Evolutionary conservation across 2,888 invertebrate genomes (phyloP).

Genomic region (Epistrophella euchroma): DNA sequence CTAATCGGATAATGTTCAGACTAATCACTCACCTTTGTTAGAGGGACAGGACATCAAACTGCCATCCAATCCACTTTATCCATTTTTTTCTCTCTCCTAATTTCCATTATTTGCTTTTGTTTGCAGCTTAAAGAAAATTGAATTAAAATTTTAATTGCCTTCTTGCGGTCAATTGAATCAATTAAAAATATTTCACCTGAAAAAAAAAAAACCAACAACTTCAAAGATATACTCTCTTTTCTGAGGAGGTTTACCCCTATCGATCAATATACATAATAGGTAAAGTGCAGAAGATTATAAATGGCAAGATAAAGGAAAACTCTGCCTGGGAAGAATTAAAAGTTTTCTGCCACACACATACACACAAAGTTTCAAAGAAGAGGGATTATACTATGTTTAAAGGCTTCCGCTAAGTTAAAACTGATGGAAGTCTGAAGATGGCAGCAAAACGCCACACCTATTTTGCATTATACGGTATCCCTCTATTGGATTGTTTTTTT

Average conservation of each 20-base stretch:
- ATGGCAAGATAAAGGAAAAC: constrained; percentile 36
- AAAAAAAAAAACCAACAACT: constrained; percentile 1
- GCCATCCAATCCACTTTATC: constrained; percentile 20
- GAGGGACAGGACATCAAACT: constrained; percentile 23
- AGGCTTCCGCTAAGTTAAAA: constrained; percentile 27
- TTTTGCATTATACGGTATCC: constrained; percentile 25
- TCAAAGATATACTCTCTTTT: constrained; percentile 7
- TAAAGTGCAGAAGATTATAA: constrained; percentile 37
- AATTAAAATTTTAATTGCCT: constrained; percentile 70
- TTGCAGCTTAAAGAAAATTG: constrained; percentile 47
- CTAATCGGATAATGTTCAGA: constrained; percentile 63
- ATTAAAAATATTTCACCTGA: constrained; percentile 61
- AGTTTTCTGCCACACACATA: neutral
- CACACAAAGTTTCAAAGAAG: neutral
- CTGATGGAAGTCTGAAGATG: constrained; percentile 7
- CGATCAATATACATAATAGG: constrained; percentile 7
- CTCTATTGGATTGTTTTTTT: neutral
- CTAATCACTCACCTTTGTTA: constrained; percentile 72
- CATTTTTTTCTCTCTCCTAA: neutral
- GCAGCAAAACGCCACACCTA: constrained; percentile 30
- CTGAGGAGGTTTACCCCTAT: neutral
- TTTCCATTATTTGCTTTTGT: constrained; percentile 27
- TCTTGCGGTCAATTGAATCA: constrained; percentile 74
- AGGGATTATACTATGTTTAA: constrained; percentile 32
- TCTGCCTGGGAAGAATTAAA: constrained; percentile 12